Evolutionary conservation across 2,888 invertebrate genomes (phyloP), one percentile per base, ranked within the genome.

Genomic region (Aphidius colemani): DNA sequence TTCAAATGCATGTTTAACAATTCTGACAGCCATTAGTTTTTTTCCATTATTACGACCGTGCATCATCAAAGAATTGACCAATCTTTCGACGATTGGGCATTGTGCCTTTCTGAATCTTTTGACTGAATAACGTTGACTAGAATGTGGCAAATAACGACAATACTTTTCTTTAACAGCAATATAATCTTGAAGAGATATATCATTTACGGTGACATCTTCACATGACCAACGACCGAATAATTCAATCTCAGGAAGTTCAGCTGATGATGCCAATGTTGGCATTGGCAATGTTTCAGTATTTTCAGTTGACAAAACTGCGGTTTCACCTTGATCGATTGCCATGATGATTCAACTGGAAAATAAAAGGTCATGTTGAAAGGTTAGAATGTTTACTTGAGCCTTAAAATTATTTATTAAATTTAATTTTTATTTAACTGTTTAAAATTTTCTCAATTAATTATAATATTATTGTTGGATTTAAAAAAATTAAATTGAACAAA

Each of bases 11-110:
- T 99, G 99, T 84, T 98, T 98, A 13, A 99, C 96, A 81, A 99
- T 99, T 70, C 98, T 89, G 61, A 98, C 96, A 59, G 99, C 94
- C 97, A 99, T 95, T 71, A 99, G 85, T 84, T 99, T 99, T 85
- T 99, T 99, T 80, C 98, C 99, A 82, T 99, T 99, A 86, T 99
- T 99, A 74, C 99, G 90, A 30, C 99, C 99, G 83, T 99, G 98
- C 98, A 98, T 98, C 99, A 99, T 99, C 76, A 99, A 85, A 0
- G 97, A 97, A 84, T 96, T 96, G 66, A 95, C 95, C 67, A 99
- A 87, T 80, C 99, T 92, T 85, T 99, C 99, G 65, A 99, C 98
- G 81, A 99, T 98, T 30, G 98, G 99, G 84, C 99, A 99, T 82
- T 98, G 97, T 53, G 99, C 98, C 86, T 99, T 99, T 69, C 98